Conservation (phyloP, 2,888 invertebrate genomes). For the Diaperis boleti region DNA sequence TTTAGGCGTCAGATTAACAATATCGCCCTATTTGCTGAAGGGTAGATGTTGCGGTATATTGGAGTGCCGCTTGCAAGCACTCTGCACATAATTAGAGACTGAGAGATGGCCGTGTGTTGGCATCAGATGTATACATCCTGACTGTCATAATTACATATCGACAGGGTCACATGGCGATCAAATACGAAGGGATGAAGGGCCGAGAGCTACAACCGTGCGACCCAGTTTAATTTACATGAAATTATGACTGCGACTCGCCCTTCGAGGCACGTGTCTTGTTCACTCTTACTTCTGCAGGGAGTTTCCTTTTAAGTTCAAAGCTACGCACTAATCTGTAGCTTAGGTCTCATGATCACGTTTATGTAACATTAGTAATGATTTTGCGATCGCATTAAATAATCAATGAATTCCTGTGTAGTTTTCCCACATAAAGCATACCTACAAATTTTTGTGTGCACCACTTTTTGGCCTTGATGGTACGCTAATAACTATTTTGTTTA, state of each 20-base stretch:
- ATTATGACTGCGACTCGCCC: constrained; percentile 44
- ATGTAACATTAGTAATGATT: too few species aligned
- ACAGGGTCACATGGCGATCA: constrained; percentile 26
- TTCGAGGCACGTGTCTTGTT: constrained; percentile 46
- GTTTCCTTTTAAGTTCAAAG: too few species aligned
- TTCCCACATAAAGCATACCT: too few species aligned
- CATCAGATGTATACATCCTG: constrained; percentile 26
- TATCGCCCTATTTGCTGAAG: constrained; percentile 6
- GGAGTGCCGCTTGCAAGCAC: constrained; percentile 30
- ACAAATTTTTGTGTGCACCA: too few species aligned
- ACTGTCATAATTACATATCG: constrained; percentile 33
- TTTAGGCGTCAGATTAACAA: constrained; percentile 3
- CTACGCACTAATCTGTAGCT: too few species aligned
- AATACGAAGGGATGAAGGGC: constrained; percentile 27
- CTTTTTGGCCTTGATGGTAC: too few species aligned
- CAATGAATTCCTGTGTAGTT: too few species aligned
- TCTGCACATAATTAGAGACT: constrained; percentile 35
- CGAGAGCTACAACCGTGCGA: constrained; percentile 37
- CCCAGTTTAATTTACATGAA: constrained; percentile 47
- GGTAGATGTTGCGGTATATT: constrained; percentile 24
- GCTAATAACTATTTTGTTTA: too few species aligned
- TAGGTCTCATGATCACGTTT: too few species aligned
- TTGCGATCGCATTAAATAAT: too few species aligned
- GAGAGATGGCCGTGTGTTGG: constrained; percentile 24
- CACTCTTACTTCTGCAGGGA: too few species aligned